Percentiles rank a stretch among this genome's conserved stretches.
These are phyloP conservation scores for Metacarcinus magister DNA, from an alignment of 2,888 invertebrate genomes.

Conservation along the genomic window DNA sequence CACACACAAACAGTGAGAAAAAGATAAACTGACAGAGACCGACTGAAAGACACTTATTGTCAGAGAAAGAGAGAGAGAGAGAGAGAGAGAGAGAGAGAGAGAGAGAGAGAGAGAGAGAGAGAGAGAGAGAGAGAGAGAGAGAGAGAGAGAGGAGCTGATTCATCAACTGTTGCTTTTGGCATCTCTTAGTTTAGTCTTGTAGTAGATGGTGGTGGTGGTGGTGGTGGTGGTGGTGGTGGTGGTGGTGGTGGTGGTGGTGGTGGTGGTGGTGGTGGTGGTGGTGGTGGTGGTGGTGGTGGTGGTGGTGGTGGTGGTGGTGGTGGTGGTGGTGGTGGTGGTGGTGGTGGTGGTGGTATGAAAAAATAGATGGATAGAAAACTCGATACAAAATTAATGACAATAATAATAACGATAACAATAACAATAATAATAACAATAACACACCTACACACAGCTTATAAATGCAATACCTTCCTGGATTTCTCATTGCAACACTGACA, in stretches of 20 bases:
- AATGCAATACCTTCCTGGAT: background rate
- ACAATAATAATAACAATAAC: background rate
- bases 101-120: conserved; percentile 41
- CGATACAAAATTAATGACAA: too few relatives aligned
- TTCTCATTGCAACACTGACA: background rate
- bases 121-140: background rate
- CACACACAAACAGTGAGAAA: background rate
- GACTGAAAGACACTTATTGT: too few relatives aligned
- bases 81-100: conserved; percentile 48
- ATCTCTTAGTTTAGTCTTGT: background rate
- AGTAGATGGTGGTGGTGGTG: conserved; percentile 15
- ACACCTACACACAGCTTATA: background rate
- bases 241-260: conserved; percentile 47
- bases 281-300: conserved; percentile 50
- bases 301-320: background rate
- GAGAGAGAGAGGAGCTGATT: background rate
- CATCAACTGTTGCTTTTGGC: conserved; percentile 37
- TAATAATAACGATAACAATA: too few relatives aligned
- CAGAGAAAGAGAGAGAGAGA: background rate
- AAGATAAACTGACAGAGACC: too few relatives aligned
- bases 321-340: too few relatives aligned
- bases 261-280: conserved; percentile 37
- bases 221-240: background rate
- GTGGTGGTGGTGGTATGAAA: too few relatives aligned
- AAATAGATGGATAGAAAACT: background rate